Conservation (phyloP, 2,797 vertebrate genomes). For the Fistularia commersonii region DNA sequence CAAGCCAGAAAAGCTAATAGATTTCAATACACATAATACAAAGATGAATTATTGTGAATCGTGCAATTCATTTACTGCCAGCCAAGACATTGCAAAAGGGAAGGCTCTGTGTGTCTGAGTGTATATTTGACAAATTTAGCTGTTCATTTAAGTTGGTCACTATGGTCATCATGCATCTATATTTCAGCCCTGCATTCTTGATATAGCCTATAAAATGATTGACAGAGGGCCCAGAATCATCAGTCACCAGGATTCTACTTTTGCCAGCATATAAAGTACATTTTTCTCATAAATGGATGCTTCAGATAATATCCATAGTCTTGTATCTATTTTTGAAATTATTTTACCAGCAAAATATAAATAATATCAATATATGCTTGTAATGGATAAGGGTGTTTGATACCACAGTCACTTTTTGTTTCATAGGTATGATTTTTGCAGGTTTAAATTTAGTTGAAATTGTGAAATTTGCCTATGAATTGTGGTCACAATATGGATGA, state of each 20-base stretch:
- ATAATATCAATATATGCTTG: no score
- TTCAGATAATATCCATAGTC: background rate
- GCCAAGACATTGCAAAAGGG: constrained; percentile 20
- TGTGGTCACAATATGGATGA: no score
- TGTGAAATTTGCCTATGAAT: no score
- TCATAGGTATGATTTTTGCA: no score
- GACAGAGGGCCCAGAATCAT: constrained; percentile 20
- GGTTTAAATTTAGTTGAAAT: no score
- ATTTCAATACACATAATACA: constrained; percentile 39
- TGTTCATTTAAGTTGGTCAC: constrained; percentile 37
- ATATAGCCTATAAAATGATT: constrained; percentile 34
- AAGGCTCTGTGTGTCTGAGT: constrained; percentile 5
- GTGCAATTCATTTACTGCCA: constrained; percentile 36
- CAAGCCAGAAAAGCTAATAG: constrained; percentile 47
- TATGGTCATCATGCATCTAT: constrained; percentile 36
- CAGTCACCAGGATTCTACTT: constrained; percentile 5
- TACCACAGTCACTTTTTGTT: no score
- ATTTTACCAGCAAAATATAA: no score
- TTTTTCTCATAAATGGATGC: constrained; percentile 1
- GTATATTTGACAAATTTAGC: constrained; percentile 16
- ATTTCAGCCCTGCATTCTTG: constrained; percentile 20
- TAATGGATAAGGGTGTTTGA: no score
- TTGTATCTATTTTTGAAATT: background rate
- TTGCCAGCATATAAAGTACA: constrained; percentile 1
- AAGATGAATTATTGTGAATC: constrained; percentile 23